These are phyloP conservation scores for Melanogrammus aeglefinus DNA, from an alignment of 2,797 vertebrate species.

Conservation along the genomic window DNA sequence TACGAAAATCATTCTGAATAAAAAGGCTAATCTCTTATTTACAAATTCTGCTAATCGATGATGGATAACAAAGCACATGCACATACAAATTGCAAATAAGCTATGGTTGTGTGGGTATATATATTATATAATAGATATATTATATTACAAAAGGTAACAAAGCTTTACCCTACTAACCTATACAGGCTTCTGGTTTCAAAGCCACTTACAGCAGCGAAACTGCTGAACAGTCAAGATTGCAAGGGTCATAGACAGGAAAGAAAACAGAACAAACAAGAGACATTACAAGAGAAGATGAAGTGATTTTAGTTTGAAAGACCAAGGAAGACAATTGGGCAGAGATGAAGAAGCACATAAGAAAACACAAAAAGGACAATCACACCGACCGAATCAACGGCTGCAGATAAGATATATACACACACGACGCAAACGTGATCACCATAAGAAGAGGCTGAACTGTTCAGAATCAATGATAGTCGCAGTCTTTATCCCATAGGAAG, in stretches of 20 bases:
- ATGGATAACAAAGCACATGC: constrained; percentile 79
- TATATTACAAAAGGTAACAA: constrained; percentile 61
- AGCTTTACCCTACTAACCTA: constrained; percentile 50
- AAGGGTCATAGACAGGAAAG: constrained; percentile 35
- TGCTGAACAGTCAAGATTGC: constrained; percentile 38
- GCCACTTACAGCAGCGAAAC: constrained; percentile 56
- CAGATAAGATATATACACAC: constrained; percentile 4
- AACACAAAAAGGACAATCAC: background rate
- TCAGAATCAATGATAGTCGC: background rate
- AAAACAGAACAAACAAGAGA: constrained; percentile 34
- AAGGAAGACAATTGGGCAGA: constrained; percentile 18
- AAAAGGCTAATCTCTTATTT: constrained; percentile 83
- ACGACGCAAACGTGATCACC: background rate
- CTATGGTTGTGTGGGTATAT: constrained; percentile 10
- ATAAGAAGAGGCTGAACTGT: background rate
- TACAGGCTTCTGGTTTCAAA: constrained; percentile 45
- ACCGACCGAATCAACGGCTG: background rate
- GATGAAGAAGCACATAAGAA: constrained; percentile 28
- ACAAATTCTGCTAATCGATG: constrained; percentile 81
- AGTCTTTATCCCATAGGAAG: background rate
- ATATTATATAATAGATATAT: constrained; percentile 16
- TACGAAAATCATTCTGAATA: constrained; percentile 82
- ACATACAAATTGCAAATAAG: constrained; percentile 48
- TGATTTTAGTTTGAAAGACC: constrained; percentile 6
- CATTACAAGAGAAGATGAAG: constrained; percentile 13